Percentiles rank a stretch among this genome's conserved stretches.
Conservation (phyloP, 1,140 invertebrate species). For the Drosophila insularis region DNA sequence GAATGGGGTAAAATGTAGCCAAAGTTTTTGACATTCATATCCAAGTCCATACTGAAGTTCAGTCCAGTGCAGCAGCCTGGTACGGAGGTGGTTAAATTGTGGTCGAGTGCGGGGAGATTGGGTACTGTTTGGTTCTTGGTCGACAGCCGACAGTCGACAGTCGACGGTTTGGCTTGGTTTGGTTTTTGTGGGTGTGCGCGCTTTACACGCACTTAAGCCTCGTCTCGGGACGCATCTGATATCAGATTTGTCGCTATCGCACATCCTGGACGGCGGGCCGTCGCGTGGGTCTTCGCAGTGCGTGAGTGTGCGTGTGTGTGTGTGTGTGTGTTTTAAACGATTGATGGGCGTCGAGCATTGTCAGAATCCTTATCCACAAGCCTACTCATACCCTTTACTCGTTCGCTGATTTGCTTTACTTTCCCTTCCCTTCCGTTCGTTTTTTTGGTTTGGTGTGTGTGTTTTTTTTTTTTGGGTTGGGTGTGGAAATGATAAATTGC, state of each 20-base stretch:
- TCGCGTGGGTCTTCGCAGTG: constrained; percentile 27
- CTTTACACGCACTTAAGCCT: constrained; percentile 68
- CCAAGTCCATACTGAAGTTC: constrained; percentile 23
- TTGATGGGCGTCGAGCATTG: constrained; percentile 62
- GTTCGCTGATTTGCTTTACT: neutral
- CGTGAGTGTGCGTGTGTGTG: neutral
- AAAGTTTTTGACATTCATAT: constrained; percentile 45
- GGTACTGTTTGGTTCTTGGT: neutral
- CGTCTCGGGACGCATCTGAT: constrained; percentile 69
- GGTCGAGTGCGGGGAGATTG: neutral
- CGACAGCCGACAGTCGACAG: neutral
- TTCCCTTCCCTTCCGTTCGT: constrained; percentile 1
- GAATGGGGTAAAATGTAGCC: constrained; percentile 40
- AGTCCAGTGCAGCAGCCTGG: constrained; percentile 19
- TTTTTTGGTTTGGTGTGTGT: constrained; percentile 17
- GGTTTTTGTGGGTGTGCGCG: constrained; percentile 63
- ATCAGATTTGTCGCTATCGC: constrained; percentile 71
- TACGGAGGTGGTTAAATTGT: neutral
- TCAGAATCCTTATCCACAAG: constrained; percentile 49
- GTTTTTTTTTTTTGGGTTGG: constrained; percentile 16
- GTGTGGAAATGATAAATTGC: constrained; percentile 81
- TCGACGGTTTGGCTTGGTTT: constrained; percentile 14
- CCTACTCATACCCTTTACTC: constrained; percentile 16
- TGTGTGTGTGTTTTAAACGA: constrained; percentile 58
- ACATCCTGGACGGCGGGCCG: constrained; percentile 27